Base-by-base conservation (phyloP, 2,797 vertebrate genomes). In the Mormyrops attenuatus region DNA sequence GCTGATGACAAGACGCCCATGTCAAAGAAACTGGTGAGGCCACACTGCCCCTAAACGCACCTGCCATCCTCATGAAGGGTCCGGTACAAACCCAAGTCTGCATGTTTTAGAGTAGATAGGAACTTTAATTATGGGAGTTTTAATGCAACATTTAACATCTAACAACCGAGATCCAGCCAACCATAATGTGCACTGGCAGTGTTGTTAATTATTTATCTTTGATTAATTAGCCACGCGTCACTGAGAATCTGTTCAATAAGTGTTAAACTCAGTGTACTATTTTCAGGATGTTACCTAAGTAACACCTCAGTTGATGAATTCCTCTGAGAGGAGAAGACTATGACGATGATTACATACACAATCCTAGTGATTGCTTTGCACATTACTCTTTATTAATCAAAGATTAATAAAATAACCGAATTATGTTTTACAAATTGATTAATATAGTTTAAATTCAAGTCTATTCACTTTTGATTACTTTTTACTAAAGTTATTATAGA, bases 1-100 rank as follows among this genome's bases (percentile, higher is more conserved):
- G 98, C 97, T 92, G 98, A 99, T 0, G 98, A 99, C 95, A 99
- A 99, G 95, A 99, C 98, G 0, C 98, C 98, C 5, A 99, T 99
- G 98, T 99, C 98, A 41, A 97, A 97, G 93, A 97, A 97, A 95
- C 96, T 99, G 96, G 98, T 99, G 91, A 96, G 96, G n/a, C 15
- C 82, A 52, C 49, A 17, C 13, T 52, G 2, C 3, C 52, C 52
- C 85, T 1, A 9, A 55, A 15, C 49, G 0, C 9, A 13, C 2
- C n/a, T 47, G 8, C 38, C 20, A 8, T 49, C 80, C 44, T 22
- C 17, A 50, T 50, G 20, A 41, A 44, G 38, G 73, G 73, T 20
- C 38, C 34, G 6, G 73, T 7, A 44, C 38, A 44, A 44, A 44
- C 73, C 17, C 5, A 20, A 47, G n/a, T 3, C 41, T 47, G 38